phyloP scores from a whole-genome alignment of 1,140 invertebrate species.

The Ridgeia piscesae region DNA sequence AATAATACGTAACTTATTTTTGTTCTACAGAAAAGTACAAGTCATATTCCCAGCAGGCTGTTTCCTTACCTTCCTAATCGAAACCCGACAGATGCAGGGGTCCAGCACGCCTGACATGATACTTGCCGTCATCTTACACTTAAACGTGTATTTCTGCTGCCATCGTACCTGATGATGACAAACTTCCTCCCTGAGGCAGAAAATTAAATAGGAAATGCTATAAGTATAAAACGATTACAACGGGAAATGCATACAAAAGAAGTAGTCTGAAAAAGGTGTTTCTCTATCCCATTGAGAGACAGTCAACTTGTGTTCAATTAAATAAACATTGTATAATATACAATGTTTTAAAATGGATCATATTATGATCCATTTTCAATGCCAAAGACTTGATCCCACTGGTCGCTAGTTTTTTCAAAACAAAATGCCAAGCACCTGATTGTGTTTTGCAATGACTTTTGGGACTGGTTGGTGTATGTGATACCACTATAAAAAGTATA shows the following conservation, averaged over 20 bases:
- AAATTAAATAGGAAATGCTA: background rate
- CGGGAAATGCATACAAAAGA: background rate
- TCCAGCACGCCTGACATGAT: slow-evolving; percentile 91
- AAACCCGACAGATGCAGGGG: slow-evolving; percentile 86
- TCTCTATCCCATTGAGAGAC: too few species aligned
- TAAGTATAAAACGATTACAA: background rate
- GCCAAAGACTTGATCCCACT: too few species aligned
- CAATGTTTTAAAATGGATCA: too few species aligned
- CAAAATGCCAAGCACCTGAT: background rate
- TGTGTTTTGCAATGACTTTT: background rate
- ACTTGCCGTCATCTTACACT: slow-evolving; percentile 95
- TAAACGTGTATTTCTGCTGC: slow-evolving; percentile 84
- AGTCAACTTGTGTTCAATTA: too few species aligned
- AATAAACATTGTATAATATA: too few species aligned
- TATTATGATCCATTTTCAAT: too few species aligned
- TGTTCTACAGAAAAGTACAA: slow-evolving; percentile 11
- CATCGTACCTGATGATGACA: slow-evolving; percentile 89
- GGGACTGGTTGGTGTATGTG: background rate
- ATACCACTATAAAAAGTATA: too few species aligned
- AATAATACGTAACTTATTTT: too few species aligned
- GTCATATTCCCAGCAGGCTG: background rate
- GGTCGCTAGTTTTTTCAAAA: too few species aligned
- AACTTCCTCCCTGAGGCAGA: slow-evolving; percentile 80
- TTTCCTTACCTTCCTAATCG: slow-evolving; percentile 85
- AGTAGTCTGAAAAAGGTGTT: too few species aligned